Base-by-base conservation (phyloP, 2,113 vertebrate species). In the Siniperca knerii region DNA sequence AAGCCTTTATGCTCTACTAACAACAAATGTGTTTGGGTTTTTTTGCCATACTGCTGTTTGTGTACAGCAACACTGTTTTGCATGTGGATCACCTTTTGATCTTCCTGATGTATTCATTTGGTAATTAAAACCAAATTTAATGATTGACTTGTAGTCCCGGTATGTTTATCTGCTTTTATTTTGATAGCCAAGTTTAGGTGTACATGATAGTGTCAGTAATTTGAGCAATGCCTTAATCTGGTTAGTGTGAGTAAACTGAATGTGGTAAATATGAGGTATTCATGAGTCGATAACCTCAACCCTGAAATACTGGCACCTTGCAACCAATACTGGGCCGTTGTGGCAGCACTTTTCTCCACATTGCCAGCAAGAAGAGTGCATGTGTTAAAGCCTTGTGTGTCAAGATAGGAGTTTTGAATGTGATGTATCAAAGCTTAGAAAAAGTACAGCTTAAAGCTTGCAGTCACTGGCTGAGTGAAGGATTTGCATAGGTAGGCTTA, bases 401-500 rank as follows among this genome's bases (percentile, higher is more conserved):
- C 89, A 87, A 85, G 83, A 84, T 84, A 83, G 75, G 75, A 77
- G 79, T 84, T 79, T 75, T 90, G 66, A 86, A 79, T 42, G 73
- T 82, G 81, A 87, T 67, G 62, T 66, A 87, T 88, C 85, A 90
- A 90, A 87, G 91, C 69, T 40, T 37, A 75, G 83, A 80, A 61
- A 82, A 76, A 82, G 75, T 78, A 77, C 79, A 65, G 73, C 82
- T 91, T 72, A 81, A 84, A 89, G 83, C 81, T 80, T n/a, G 71
- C 84, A 89, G 90, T 82, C 87, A 20, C 46, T 76, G 74, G 72
- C 75, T 86, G 87, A 83, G 86, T 62, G 87, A 75, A 81, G 86
- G 83, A 92, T 93, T 94, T 94, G 93, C 87, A 90, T 90, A 93
- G 90, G 90, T 94, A 87, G 87, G 89, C 89, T 90, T 84, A 77